A percentile compares a stretch with the other conserved stretches of the same genome.
Conservation (phyloP, 2,888 invertebrate species). For the Lymantria monacha region DNA sequence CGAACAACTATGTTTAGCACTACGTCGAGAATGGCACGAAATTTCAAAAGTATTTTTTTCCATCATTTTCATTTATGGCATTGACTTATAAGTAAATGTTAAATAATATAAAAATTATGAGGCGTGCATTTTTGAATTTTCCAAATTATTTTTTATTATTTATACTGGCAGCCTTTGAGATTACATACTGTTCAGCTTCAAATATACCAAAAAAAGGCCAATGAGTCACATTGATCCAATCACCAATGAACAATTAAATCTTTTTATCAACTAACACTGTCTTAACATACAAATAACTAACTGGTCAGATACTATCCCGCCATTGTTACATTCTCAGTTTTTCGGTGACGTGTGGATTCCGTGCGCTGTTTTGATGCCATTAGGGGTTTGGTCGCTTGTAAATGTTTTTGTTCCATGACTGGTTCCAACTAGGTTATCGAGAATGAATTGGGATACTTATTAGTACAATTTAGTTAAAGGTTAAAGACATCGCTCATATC, state of each 20-base stretch:
- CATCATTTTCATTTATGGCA: too few species aligned
- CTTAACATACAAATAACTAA: constrained; percentile 42
- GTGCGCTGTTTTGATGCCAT: constrained; percentile 32
- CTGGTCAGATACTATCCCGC: constrained; percentile 52
- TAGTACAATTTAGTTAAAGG: neutral
- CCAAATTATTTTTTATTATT: too few species aligned
- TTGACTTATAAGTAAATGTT: too few species aligned
- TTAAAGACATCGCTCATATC: too few species aligned
- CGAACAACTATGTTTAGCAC: too few species aligned
- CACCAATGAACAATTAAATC: constrained; percentile 39
- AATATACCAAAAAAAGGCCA: too few species aligned
- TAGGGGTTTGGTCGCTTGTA: constrained; percentile 11
- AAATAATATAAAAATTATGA: too few species aligned
- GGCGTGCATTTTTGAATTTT: too few species aligned
- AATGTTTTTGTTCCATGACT: constrained; percentile 22
- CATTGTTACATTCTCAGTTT: constrained; percentile 63
- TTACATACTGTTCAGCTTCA: too few species aligned
- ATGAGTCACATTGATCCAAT: constrained; percentile 13
- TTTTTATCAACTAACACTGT: constrained; percentile 36
- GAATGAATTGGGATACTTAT: constrained; percentile 3
- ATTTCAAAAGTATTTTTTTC: too few species aligned
- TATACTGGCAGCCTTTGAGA: too few species aligned
- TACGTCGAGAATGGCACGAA: too few species aligned
- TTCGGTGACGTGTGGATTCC: constrained; percentile 51
- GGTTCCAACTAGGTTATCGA: constrained; percentile 8